These are phyloP conservation scores for Cantharis rufa DNA, from an alignment of 2,888 invertebrate genomes.

Conservation along the genomic window DNA sequence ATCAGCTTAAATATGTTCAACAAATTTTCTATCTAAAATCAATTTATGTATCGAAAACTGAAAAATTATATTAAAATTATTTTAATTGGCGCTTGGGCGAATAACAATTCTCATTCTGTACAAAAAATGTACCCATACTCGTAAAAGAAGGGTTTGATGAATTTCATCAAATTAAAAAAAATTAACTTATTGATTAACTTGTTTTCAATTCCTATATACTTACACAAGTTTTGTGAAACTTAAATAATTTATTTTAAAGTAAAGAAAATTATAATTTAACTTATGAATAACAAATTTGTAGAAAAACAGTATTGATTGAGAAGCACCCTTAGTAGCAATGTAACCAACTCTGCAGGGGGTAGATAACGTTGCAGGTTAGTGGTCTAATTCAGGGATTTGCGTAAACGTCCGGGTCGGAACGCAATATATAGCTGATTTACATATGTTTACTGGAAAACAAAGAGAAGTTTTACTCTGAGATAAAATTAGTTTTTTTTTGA, in stretches of 20 bases:
- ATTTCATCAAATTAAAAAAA: background rate
- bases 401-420: constrained; percentile 30
- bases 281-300: background rate
- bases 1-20: background rate
- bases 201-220: background rate
- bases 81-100: too few relatives aligned
- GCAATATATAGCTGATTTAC: constrained; percentile 31
- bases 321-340: constrained; percentile 28
- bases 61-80: too few relatives aligned
- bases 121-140: too few relatives aligned
- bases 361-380: constrained; percentile 35
- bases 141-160: too few relatives aligned
- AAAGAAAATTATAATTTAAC: background rate
- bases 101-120: too few relatives aligned
- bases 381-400: constrained; percentile 37
- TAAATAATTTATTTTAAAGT: background rate
- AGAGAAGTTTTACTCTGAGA: constrained; percentile 9
- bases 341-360: constrained; percentile 31
- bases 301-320: constrained; percentile 30
- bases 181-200: background rate
- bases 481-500: constrained; percentile 20
- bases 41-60: background rate
- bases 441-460: constrained; percentile 24
- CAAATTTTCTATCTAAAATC: background rate
- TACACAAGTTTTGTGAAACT: background rate